A percentile compares a stretch with the other conserved stretches of the same genome.
These are phyloP conservation scores for Poecile montanus DNA, from an alignment of 2,797 vertebrate genomes.

Conservation along the genomic window DNA sequence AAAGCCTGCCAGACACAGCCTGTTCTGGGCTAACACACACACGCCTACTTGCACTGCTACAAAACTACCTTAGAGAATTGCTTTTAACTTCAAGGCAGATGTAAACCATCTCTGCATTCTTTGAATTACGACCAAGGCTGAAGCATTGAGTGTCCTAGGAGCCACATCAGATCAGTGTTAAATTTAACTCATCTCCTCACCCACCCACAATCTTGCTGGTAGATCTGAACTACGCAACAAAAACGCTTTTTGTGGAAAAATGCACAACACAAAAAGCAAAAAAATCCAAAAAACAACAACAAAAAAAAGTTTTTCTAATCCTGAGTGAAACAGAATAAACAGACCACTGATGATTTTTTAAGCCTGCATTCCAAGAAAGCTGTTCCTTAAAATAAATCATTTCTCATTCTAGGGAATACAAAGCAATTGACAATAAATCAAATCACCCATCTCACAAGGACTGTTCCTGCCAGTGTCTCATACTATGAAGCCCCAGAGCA, in stretches of 20 bases:
- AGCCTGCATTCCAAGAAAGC: neutral
- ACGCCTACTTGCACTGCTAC: neutral
- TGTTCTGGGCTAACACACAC: neutral
- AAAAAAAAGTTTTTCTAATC: neutral
- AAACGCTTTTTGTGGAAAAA: neutral
- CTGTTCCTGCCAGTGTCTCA: neutral
- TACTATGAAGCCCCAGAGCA: neutral
- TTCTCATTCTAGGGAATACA: conserved; percentile 10
- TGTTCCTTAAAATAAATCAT: neutral
- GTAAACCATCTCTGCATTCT: neutral
- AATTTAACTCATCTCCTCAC: conserved; percentile 1
- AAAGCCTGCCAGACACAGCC: neutral
- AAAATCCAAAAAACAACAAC: neutral
- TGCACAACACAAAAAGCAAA: neutral
- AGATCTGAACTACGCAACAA: neutral
- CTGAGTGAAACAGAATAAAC: neutral
- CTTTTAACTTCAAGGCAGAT: conserved; percentile 3
- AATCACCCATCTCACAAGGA: neutral
- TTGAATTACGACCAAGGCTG: neutral
- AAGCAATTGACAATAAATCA: conserved; percentile 13
- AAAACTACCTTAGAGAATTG: neutral
- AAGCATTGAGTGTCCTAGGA: neutral
- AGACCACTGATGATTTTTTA: neutral
- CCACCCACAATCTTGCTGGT: neutral
- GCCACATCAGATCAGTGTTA: neutral